These are phyloP conservation scores for Carettochelys insculpta DNA, from an alignment of 2,113 vertebrate species.

Conservation along the genomic window DNA sequence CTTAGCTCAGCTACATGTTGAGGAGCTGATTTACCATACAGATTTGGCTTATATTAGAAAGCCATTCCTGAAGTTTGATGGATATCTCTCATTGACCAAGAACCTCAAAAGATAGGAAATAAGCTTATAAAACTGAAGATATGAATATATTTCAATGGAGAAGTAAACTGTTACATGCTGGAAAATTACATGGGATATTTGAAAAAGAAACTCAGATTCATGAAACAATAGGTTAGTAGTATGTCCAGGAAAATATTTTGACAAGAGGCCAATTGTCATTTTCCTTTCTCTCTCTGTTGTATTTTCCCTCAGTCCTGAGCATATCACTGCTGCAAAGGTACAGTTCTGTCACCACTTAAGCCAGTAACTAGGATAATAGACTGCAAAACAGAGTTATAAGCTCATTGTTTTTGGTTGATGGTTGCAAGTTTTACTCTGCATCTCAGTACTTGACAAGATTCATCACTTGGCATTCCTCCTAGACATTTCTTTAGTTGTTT, in stretches of 20 bases:
- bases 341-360: background rate
- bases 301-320: background rate
- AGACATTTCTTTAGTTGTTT: background rate
- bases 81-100: background rate
- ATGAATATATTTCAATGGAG: background rate
- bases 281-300: background rate
- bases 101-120: background rate
- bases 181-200: background rate
- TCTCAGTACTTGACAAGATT: background rate
- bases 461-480: background rate
- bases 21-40: background rate
- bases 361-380: background rate
- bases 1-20: slow-evolving; percentile 2
- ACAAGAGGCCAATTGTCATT: background rate
- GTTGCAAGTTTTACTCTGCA: too few relatives aligned
- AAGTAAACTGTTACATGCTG: background rate
- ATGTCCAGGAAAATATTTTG: background rate
- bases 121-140: background rate
- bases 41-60: background rate
- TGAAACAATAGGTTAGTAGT: background rate
- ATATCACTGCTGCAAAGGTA: background rate
- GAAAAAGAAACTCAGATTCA: background rate
- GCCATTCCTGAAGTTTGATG: background rate
- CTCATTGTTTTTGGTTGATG: background rate
- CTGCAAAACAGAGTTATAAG: background rate